Conservation (phyloP, 2,113 vertebrate species). For the Charadrius vociferus region DNA sequence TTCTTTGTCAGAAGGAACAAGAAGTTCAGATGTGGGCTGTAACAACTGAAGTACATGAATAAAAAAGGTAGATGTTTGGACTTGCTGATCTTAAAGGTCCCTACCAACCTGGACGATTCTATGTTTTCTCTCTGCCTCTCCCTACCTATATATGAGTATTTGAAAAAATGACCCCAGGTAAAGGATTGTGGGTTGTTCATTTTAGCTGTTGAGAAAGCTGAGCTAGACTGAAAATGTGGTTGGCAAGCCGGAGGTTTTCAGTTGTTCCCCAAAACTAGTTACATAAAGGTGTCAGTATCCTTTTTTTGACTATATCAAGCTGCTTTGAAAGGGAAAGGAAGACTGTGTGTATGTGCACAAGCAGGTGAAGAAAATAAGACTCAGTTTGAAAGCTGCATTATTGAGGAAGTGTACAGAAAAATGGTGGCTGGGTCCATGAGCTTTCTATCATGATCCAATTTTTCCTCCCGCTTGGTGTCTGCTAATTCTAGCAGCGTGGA, state of each 20-base stretch:
- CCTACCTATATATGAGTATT: background rate
- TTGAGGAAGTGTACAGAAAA: background rate
- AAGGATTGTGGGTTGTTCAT: background rate
- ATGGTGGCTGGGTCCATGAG: background rate
- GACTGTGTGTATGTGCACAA: background rate
- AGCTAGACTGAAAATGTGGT: background rate
- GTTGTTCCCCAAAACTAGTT: background rate
- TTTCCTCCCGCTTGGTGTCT: background rate
- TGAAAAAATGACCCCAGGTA: background rate
- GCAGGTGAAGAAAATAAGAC: background rate
- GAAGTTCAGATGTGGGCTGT: slow-evolving; percentile 39
- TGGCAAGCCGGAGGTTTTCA: background rate
- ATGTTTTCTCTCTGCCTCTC: background rate
- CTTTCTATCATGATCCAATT: accelerated
- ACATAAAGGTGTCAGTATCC: background rate
- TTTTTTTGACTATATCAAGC: background rate
- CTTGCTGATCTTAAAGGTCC: too few relatives aligned
- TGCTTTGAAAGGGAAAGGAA: background rate
- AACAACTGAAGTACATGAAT: background rate
- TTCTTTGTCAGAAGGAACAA: slow-evolving; percentile 45
- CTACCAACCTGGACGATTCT: too few relatives aligned
- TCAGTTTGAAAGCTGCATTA: background rate
- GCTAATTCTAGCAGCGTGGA: background rate
- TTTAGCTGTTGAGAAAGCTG: background rate
- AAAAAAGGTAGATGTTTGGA: background rate